Percentiles rank a stretch among this genome's conserved stretches.
Conservation (phyloP, 2,888 invertebrate genomes). For the Caenorhabditis drosophilae region DNA sequence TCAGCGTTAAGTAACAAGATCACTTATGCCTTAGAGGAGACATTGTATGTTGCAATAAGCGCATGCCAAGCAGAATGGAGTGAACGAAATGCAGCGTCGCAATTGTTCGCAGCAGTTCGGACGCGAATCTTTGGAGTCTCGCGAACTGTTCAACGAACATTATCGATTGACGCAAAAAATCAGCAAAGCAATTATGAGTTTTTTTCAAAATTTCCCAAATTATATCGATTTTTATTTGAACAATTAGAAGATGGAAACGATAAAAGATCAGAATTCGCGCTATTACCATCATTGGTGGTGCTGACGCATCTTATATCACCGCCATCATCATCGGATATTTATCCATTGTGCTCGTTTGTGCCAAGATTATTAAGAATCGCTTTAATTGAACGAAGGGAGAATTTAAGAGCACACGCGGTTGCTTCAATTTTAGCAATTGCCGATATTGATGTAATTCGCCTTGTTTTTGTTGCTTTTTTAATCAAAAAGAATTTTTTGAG, state of each 20-base stretch:
- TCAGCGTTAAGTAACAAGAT: constrained; percentile 79
- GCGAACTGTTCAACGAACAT: constrained; percentile 36
- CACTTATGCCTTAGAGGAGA: constrained; percentile 39
- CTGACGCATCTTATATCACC: constrained; percentile 51
- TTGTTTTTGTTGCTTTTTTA: neutral
- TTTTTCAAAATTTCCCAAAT: constrained; percentile 48
- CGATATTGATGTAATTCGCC: constrained; percentile 34
- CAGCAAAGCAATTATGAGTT: constrained; percentile 54
- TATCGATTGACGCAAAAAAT: constrained; percentile 46
- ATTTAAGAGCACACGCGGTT: constrained; percentile 51
- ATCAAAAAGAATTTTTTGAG: neutral
- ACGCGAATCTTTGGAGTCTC: constrained; percentile 51
- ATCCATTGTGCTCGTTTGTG: constrained; percentile 35
- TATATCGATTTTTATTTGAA: constrained; percentile 15
- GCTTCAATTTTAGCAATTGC: constrained; percentile 52
- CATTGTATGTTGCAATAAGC: constrained; percentile 28
- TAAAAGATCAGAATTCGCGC: constrained; percentile 23
- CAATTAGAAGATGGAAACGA: constrained; percentile 10
- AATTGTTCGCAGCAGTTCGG: constrained; percentile 48
- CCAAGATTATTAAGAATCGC: constrained; percentile 34
- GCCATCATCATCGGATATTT: constrained; percentile 18
- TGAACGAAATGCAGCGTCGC: constrained; percentile 56
- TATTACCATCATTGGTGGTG: constrained; percentile 48
- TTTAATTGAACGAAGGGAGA: constrained; percentile 38
- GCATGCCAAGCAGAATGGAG: constrained; percentile 55